phyloP scores from a whole-genome alignment of 2,113 vertebrate species.

The Nothoprocta pentlandii region DNA sequence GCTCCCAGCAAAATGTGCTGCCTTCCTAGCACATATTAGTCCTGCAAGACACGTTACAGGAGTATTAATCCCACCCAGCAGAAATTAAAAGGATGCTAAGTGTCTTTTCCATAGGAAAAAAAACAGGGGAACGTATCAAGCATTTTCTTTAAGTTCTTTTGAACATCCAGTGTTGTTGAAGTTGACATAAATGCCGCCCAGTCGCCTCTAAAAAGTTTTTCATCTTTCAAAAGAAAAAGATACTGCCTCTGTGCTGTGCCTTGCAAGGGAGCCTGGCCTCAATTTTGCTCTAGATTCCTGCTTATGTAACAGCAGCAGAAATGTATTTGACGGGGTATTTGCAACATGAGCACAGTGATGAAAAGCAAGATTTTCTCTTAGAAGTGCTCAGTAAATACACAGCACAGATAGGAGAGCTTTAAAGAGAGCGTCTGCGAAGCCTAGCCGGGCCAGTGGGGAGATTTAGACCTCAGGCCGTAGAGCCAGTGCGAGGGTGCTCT shows the following conservation, averaged over 20 bases:
- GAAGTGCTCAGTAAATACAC: neutral
- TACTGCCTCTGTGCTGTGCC: neutral
- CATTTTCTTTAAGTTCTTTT: neutral
- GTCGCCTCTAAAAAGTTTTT: neutral
- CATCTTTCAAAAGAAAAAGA: neutral
- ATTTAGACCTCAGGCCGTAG: neutral
- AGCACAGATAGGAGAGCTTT: neutral
- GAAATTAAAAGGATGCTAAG: neutral
- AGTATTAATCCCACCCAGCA: neutral
- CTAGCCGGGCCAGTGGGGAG: neutral
- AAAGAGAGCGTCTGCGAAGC: neutral
- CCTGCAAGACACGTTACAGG: neutral
- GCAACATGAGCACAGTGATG: neutral
- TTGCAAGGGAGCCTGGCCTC: neutral
- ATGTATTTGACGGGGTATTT: neutral
- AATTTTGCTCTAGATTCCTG: conserved; percentile 16
- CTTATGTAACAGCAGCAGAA: neutral
- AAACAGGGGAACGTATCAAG: neutral
- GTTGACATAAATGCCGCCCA: neutral
- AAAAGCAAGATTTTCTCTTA: neutral
- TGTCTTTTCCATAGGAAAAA: neutral
- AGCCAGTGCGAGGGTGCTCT: neutral
- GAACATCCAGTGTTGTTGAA: neutral
- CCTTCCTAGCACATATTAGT: neutral
- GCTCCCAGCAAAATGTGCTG: neutral